Base-by-base conservation (phyloP, 2,888 invertebrate species). In the Spisula solida region DNA sequence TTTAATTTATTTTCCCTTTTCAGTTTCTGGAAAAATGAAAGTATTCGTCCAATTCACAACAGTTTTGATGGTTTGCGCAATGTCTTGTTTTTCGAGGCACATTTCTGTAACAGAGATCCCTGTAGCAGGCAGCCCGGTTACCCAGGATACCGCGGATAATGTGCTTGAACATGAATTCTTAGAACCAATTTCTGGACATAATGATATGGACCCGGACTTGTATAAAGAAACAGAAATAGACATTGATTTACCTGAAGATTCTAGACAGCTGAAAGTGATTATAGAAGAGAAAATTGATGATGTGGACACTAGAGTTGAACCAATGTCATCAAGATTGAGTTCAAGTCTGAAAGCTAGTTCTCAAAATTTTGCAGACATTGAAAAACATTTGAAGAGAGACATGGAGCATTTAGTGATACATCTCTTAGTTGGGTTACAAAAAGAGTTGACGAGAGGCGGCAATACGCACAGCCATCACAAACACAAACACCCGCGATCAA, bases 141-240 rank as follows among this genome's bases (percentile, higher is more conserved):
- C 41, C 8, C 8, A 2, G 8, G 41, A 41, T 41, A 41, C 41
- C 41, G 4, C 25, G 5, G 25, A 66, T 6, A 25, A 2, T 25
- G 6, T 25, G 25, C 6, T 66, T n/a, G 60, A 66, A 66, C n/a
- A n/a, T 5, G n/a, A n/a, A 0, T 25, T n/a, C 10, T 25, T 25
- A 5, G 60, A 66, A 66, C 25, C 25, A 25, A n/a, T 25, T 25
- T 25, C 60, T n/a, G 60, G 25, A 66, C 60, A 66, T n/a, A 66
- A 66, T 66, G 60, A 75, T 29, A 31, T 75, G 75, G 75, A 75
- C 16, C 1, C 29, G 25, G 75, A 75, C 34, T 16, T 75, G 14
- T 75, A 75, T 75, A 75, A 75, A 75, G 75, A 75, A 75, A 75
- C 75, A 34, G 75, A 75, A 75, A 75, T 75, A 75, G 75, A 75